phyloP scores from a whole-genome alignment of 2,888 invertebrate species.

The Phanerotoma sp. region DNA sequence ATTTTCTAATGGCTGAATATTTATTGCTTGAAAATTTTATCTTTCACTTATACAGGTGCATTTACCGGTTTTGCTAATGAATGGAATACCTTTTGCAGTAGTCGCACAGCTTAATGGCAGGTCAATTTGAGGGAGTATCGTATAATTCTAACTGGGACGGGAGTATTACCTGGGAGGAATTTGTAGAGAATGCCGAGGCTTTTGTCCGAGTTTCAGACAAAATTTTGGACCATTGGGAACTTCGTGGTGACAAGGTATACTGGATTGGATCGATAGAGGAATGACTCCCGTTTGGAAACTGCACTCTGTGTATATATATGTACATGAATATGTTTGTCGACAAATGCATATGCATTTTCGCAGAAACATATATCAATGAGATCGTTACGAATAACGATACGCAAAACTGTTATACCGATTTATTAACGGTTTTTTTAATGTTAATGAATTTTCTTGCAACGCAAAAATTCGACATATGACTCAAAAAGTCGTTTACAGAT shows the following conservation, averaged over 20 bases:
- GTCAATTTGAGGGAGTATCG: constrained; percentile 12
- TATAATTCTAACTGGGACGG: constrained; percentile 56
- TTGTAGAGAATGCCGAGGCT: constrained; percentile 49
- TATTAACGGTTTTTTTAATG: too few species aligned
- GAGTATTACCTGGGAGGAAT: constrained; percentile 57
- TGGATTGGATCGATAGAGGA: constrained; percentile 35
- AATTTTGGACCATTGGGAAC: constrained; percentile 54
- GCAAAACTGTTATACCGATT: too few species aligned
- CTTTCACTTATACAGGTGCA: background rate
- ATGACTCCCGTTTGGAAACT: constrained; percentile 21
- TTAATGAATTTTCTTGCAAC: too few species aligned
- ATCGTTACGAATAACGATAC: too few species aligned
- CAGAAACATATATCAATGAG: background rate
- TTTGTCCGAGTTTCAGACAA: constrained; percentile 50
- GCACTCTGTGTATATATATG: constrained; percentile 3
- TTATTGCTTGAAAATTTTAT: too few species aligned
- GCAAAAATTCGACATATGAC: too few species aligned
- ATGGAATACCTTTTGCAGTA: constrained; percentile 9
- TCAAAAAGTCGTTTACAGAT: too few species aligned
- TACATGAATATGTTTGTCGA: background rate
- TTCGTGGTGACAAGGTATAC: constrained; percentile 52
- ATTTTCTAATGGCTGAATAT: too few species aligned
- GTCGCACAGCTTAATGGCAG: background rate
- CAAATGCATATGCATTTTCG: background rate
- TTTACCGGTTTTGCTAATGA: background rate